Percentiles rank a stretch among this genome's conserved stretches.
These are phyloP conservation scores for Spatulosminthurus flaviceps DNA, from an alignment of 2,888 invertebrate species.

Conservation along the genomic window DNA sequence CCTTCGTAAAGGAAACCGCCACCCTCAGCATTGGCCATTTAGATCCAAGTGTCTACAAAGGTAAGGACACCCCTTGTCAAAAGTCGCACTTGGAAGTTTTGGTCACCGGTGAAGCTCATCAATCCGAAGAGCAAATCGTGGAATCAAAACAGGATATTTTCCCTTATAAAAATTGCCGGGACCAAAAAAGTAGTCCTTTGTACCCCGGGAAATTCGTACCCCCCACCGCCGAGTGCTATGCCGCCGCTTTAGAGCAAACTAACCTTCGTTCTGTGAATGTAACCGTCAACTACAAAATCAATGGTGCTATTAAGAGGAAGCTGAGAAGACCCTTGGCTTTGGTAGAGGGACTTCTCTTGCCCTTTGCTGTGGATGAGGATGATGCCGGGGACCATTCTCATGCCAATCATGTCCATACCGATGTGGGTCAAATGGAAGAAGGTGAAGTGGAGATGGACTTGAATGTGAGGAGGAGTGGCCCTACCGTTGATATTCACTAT, in stretches of 20 bases:
- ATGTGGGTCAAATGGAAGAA: background rate
- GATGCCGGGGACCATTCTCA: background rate
- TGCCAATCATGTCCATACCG: background rate
- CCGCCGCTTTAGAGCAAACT: slow-evolving; percentile 55
- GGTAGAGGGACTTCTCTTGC: slow-evolving; percentile 50
- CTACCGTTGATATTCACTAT: slow-evolving; percentile 56
- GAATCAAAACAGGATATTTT: slow-evolving; percentile 42
- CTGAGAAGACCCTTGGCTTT: slow-evolving; percentile 49
- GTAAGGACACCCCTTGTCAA: slow-evolving; percentile 53
- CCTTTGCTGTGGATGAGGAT: slow-evolving; percentile 50
- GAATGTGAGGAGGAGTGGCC: slow-evolving; percentile 48
- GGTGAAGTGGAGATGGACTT: slow-evolving; percentile 56
- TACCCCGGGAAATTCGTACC: slow-evolving; percentile 57
- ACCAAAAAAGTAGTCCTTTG: slow-evolving; percentile 50
- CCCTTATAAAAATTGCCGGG: slow-evolving; percentile 54
- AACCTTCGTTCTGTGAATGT: slow-evolving; percentile 54
- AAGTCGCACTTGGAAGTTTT: slow-evolving; percentile 51
- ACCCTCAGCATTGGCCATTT: slow-evolving; percentile 53
- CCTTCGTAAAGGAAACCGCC: slow-evolving; percentile 51
- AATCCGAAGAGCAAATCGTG: slow-evolving; percentile 54
- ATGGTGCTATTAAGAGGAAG: slow-evolving; percentile 44
- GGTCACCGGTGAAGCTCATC: slow-evolving; percentile 51
- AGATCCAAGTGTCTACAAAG: slow-evolving; percentile 23
- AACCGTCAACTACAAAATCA: slow-evolving; percentile 56
- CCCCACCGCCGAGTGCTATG: slow-evolving; percentile 55